Evolutionary conservation across 2,113 vertebrate genomes (phyloP).

Genomic region (Poecilia latipinna): DNA sequence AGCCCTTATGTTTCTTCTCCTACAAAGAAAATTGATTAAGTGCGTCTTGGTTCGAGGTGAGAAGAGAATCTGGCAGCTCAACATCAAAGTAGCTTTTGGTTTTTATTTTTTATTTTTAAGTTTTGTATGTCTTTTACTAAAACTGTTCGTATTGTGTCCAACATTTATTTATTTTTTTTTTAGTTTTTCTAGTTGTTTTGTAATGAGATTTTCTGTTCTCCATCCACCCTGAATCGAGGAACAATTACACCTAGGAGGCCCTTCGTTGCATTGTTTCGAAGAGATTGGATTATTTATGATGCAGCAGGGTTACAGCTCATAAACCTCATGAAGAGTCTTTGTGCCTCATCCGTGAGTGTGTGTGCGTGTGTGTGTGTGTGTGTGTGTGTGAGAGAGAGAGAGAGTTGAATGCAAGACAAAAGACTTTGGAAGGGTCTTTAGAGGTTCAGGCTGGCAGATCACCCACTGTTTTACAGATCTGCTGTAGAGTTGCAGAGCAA

Average conservation of each 20-base stretch:
- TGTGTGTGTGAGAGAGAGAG: background rate
- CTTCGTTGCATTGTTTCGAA: conserved; percentile 54
- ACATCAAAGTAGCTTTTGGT: background rate
- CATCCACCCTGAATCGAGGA: conserved; percentile 32
- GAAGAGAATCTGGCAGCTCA: conserved; percentile 32
- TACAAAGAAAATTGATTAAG: conserved; percentile 61
- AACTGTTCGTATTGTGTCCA: conserved; percentile 21
- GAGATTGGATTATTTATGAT: conserved; percentile 70
- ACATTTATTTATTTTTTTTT: conserved; percentile 32
- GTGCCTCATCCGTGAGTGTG: conserved; percentile 18
- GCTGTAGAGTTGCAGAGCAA: conserved; percentile 26
- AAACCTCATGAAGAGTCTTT: conserved; percentile 61
- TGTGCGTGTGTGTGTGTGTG: conserved; percentile 34
- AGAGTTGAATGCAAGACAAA: conserved; percentile 46
- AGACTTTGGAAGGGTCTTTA: conserved; percentile 41
- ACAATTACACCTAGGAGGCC: conserved; percentile 37
- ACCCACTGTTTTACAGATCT: conserved; percentile 57
- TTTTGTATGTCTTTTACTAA: conserved; percentile 40
- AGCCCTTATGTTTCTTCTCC: conserved; percentile 62
- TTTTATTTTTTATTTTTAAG: conserved; percentile 8
- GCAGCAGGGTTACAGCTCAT: conserved; percentile 61
- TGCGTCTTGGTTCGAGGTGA: conserved; percentile 60
- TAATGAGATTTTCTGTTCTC: conserved; percentile 34
- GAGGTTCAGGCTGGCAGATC: conserved; percentile 45
- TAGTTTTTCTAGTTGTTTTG: conserved; percentile 3